Evolutionary conservation across 2,113 vertebrate genomes (phyloP), one percentile per base, ranked within the genome.

Genomic region (Rousettus leschenaultii): DNA sequence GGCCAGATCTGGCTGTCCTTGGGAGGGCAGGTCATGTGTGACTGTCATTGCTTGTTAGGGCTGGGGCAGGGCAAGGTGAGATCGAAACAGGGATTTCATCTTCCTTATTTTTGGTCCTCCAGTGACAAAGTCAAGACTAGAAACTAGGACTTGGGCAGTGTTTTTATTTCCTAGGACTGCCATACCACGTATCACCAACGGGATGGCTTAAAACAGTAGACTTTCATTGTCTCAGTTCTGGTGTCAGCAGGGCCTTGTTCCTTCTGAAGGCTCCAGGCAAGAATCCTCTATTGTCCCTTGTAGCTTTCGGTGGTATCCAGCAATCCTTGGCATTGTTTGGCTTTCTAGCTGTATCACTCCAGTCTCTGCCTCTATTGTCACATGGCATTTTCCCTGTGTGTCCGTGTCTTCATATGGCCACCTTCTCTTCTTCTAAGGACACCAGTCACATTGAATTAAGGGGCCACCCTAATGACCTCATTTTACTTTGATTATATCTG

Each of bases 1-100:
- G 7, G 16, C 71, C 51, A 51, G 15, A 51, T 51, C 89, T 57
- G 80, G 61, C 82, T 19, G 45, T 85, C 93, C 77, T 68, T 71
- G 96, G 63, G 71, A 89, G 57, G 35, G 40, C 86, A 79, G 53
- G 88, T 95, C 65, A 48, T 19, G 19, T 43, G 43, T 3, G 26
- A 10, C 87, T 75, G 74, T 71, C 57, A 1, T 40, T 48, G 80
- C 61, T 59, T 7, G 5, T 22, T 61, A 83, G 61, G 28, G 22
- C 33, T 35, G 77, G 84, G 83, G 10, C 84, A 92, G 93, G 94
- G 87, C 24, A 40, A 78, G 87, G 38, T 59, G 73, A 61, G 85
- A 55, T 6, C 3, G 82, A n/a, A 91, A 78, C 55, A 86, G 71
- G 53, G 24, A 59, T 78, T 93, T 65, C 18, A 30, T 63, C 28